Evolutionary conservation across 2,888 invertebrate species (phyloP).

Genomic region (Xylota sylvarum): DNA sequence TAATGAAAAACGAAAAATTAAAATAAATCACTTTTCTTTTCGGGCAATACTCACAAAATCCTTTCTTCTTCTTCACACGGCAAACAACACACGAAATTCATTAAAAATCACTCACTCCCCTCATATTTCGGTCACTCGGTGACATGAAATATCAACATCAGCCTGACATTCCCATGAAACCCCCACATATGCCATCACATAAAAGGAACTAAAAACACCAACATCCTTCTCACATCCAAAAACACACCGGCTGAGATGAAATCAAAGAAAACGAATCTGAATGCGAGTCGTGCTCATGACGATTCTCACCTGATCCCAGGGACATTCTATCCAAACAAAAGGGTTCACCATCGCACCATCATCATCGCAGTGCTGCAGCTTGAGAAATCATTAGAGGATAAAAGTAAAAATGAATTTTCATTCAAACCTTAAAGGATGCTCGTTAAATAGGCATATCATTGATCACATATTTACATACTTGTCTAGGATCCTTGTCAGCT

Average conservation of each 20-base stretch:
- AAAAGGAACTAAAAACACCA: constrained; percentile 16
- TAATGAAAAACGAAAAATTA: constrained; percentile 65
- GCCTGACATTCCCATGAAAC: constrained; percentile 27
- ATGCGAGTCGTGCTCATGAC: constrained; percentile 41
- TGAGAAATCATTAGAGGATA: constrained; percentile 75
- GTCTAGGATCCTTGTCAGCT: constrained; percentile 75
- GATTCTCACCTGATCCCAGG: constrained; percentile 62
- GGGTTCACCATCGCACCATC: constrained; percentile 52
- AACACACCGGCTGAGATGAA: constrained; percentile 41
- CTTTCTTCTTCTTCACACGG: constrained; percentile 13
- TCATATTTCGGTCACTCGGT: constrained; percentile 58
- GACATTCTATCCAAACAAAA: constrained; percentile 46
- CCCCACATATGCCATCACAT: constrained; percentile 41
- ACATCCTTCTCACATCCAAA: constrained; percentile 30
- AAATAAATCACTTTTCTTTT: constrained; percentile 75
- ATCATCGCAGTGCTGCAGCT: constrained; percentile 48
- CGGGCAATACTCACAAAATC: constrained; percentile 52
- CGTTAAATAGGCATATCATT: constrained; percentile 77
- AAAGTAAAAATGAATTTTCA: constrained; percentile 63
- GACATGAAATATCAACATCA: constrained; percentile 55
- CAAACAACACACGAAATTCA: constrained; percentile 71
- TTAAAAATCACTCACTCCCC: constrained; percentile 71
- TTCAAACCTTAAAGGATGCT: constrained; percentile 56
- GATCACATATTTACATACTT: constrained; percentile 76
- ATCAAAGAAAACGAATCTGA: constrained; percentile 71